Conservation (phyloP, 2,113 vertebrate species). For the Etheostoma spectabile region DNA sequence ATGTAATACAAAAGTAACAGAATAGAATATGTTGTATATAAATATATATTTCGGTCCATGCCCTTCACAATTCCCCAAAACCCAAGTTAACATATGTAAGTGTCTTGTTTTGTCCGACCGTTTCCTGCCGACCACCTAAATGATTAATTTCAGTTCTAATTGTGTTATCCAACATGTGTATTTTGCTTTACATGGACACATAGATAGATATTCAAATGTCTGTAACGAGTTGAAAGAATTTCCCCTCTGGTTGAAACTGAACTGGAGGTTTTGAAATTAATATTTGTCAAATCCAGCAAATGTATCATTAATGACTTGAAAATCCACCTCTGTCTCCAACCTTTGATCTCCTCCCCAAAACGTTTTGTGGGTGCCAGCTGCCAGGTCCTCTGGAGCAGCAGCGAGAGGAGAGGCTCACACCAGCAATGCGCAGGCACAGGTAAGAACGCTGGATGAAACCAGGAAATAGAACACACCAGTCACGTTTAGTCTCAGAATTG, state of each 20-base stretch:
- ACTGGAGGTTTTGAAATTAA: constrained; percentile 11
- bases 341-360: constrained; percentile 26
- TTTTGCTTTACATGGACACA: background rate
- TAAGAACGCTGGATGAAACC: constrained; percentile 29
- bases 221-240: background rate
- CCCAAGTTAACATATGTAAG: background rate
- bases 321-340: constrained; percentile 9
- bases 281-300: constrained; percentile 37
- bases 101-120: too few species aligned
- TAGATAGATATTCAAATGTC: background rate
- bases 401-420: constrained; percentile 74
- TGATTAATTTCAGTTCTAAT: background rate
- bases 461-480: too few species aligned
- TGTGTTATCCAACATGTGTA: background rate
- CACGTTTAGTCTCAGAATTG: too few species aligned
- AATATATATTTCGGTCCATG: too few species aligned
- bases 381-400: constrained; percentile 57
- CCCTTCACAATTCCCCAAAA: background rate
- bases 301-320: constrained; percentile 7
- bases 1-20: background rate
- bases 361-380: constrained; percentile 53
- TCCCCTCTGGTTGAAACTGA: background rate
- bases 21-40: too few species aligned
- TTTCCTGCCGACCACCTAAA: background rate
- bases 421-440: constrained; percentile 79